phyloP scores from a whole-genome alignment of 2,797 vertebrate species.

The Pangasius djambal region DNA sequence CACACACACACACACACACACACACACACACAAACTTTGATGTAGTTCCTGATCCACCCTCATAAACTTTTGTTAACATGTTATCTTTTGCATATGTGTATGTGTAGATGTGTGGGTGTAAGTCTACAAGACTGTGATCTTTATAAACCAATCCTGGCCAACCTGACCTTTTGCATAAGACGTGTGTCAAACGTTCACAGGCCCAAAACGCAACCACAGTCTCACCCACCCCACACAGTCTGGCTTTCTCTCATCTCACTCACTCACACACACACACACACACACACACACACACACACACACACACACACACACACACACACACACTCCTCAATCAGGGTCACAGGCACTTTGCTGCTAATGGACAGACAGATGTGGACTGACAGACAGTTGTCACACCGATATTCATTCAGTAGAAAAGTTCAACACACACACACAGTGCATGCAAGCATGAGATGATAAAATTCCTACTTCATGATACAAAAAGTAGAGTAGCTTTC shows the following conservation, averaged over 20 bases:
- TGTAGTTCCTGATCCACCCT: neutral
- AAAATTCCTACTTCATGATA: neutral
- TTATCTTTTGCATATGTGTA: slow-evolving; percentile 40
- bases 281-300: slow-evolving; percentile 45
- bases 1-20: neutral
- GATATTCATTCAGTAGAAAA: neutral
- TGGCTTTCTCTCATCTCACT: slow-evolving; percentile 40
- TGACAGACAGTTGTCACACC: slow-evolving; percentile 10
- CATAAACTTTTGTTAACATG: neutral
- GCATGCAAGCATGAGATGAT: neutral
- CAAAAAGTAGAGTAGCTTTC: neutral
- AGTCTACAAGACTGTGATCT: slow-evolving; percentile 55
- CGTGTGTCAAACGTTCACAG: slow-evolving; percentile 67
- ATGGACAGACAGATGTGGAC: slow-evolving; percentile 34
- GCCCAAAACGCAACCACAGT: slow-evolving; percentile 62
- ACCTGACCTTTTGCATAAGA: slow-evolving; percentile 73
- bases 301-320: slow-evolving; percentile 47
- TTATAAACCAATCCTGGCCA: slow-evolving; percentile 62
- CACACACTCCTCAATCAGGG: slow-evolving; percentile 36
- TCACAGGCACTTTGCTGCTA: neutral
- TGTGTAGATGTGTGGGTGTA: slow-evolving; percentile 61
- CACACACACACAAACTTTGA: neutral
- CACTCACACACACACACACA: slow-evolving; percentile 46
- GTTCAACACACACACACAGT: neutral
- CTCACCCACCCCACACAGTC: slow-evolving; percentile 57